phyloP scores from a whole-genome alignment of 2,797 vertebrate genomes.

The Phyllotis vaccarum region DNA sequence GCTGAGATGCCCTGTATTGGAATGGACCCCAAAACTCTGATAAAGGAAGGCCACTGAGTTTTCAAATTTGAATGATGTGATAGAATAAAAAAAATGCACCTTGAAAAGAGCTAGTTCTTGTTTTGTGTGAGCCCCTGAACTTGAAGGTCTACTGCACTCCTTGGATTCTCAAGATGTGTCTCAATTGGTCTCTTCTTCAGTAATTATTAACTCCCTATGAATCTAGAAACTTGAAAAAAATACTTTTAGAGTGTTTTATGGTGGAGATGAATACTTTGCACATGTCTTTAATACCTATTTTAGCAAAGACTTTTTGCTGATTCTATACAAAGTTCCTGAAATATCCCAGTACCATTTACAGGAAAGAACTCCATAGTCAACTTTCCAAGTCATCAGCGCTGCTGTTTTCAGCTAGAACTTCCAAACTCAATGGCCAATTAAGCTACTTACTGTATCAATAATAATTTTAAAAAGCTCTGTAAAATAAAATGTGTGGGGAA shows the following conservation, averaged over 20 bases:
- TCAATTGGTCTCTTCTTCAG: neutral
- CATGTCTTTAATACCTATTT: constrained; percentile 50
- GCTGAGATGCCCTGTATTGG: constrained; percentile 31
- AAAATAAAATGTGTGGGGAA: constrained; percentile 13
- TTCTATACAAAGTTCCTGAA: constrained; percentile 55
- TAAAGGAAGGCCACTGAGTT: constrained; percentile 41
- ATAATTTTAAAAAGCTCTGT: neutral
- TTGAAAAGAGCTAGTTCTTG: constrained; percentile 40
- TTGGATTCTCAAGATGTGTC: constrained; percentile 40
- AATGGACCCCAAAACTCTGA: constrained; percentile 4
- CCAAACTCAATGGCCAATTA: neutral
- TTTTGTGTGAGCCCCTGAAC: constrained; percentile 52
- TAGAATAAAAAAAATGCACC: constrained; percentile 34
- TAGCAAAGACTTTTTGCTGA: constrained; percentile 38
- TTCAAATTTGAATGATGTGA: constrained; percentile 45
- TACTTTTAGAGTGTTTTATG: neutral
- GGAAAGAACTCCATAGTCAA: constrained; percentile 56
- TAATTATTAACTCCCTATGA: constrained; percentile 18
- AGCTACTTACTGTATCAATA: constrained; percentile 46
- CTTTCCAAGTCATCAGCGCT: constrained; percentile 37
- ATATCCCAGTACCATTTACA: constrained; percentile 62
- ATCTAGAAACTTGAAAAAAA: constrained; percentile 13
- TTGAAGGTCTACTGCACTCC: constrained; percentile 12
- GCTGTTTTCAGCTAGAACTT: constrained; percentile 56
- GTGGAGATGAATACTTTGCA: neutral